These are phyloP conservation scores for Mongoloraphidia duomilia DNA, from an alignment of 2,888 invertebrate species.

Conservation along the genomic window DNA sequence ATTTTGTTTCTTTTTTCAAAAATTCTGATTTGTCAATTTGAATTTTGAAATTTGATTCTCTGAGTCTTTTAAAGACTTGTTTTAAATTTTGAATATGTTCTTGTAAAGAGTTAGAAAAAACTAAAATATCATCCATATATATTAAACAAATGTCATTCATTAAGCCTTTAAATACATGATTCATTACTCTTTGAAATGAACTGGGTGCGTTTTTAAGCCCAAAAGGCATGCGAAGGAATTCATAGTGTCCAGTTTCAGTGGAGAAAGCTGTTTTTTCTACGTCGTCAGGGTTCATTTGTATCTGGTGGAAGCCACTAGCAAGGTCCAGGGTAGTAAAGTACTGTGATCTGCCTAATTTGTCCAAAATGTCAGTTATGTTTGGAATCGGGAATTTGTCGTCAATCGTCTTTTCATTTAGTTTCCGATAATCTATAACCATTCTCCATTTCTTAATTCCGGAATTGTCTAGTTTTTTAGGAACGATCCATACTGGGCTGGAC, in stretches of 20 bases:
- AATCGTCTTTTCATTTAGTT: constrained; percentile 12
- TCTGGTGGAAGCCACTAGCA: constrained; percentile 16
- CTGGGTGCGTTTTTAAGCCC: too few relatives aligned
- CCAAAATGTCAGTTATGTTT: constrained; percentile 14
- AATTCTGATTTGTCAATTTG: constrained; percentile 14
- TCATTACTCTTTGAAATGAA: constrained; percentile 1
- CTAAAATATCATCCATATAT: constrained; percentile 17
- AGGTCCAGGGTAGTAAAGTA: constrained; percentile 16
- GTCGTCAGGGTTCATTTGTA: constrained; percentile 13
- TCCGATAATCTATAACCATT: constrained; percentile 8
- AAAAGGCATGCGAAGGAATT: too few relatives aligned
- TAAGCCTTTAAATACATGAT: constrained; percentile 1
- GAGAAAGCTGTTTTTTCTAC: constrained; percentile 13
- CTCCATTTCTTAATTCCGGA: constrained; percentile 6
- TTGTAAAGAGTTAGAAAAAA: constrained; percentile 12
- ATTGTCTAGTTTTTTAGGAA: constrained; percentile 10
- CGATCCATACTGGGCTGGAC: too few relatives aligned
- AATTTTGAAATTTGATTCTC: constrained; percentile 9
- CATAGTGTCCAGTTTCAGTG: constrained; percentile 9
- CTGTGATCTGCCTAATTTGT: constrained; percentile 11
- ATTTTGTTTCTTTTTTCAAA: constrained; percentile 13
- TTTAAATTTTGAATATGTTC: constrained; percentile 10
- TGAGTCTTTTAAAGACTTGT: constrained; percentile 9
- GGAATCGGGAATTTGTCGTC: constrained; percentile 14
- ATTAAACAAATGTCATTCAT: too few relatives aligned